phyloP scores from a whole-genome alignment of 2,797 vertebrate species.

The Vultur gryphus region DNA sequence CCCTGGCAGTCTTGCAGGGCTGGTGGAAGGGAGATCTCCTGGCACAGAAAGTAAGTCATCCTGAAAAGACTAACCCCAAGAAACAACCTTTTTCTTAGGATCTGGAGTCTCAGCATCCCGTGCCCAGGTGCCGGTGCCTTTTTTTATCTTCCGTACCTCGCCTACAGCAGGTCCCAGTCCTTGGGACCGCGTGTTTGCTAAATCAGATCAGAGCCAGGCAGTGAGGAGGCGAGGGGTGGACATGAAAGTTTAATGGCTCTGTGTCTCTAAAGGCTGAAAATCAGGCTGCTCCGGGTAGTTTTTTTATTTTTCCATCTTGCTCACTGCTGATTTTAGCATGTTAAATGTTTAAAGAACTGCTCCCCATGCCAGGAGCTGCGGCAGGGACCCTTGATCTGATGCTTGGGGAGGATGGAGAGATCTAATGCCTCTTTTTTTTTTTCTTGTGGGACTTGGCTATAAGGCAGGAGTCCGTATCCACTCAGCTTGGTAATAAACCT shows the following conservation, averaged over 20 bases:
- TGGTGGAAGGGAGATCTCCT: background rate
- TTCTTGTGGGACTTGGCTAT: background rate
- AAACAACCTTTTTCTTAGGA: background rate
- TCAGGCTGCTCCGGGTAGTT: background rate
- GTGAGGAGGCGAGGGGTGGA: background rate
- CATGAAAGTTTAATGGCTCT: slow-evolving; percentile 46
- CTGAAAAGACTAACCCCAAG: background rate
- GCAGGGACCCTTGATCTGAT: background rate
- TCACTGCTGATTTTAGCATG: background rate
- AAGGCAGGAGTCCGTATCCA: background rate
- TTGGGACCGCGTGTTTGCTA: background rate
- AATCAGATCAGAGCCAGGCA: background rate
- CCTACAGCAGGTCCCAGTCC: background rate
- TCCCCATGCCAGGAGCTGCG: background rate
- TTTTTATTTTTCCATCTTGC: background rate
- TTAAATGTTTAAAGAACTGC: slow-evolving; percentile 19
- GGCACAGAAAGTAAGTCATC: background rate
- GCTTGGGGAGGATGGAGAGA: background rate
- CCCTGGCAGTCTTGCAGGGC: background rate
- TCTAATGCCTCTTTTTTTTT: background rate
- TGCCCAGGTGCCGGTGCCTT: rapidly evolving
- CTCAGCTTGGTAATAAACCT: background rate
- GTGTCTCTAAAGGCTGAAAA: slow-evolving; percentile 5
- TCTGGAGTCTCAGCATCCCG: background rate
- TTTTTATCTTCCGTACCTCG: background rate